phyloP scores from a whole-genome alignment of 2,113 vertebrate species.

The Pseudolaguvia tuberculata region DNA sequence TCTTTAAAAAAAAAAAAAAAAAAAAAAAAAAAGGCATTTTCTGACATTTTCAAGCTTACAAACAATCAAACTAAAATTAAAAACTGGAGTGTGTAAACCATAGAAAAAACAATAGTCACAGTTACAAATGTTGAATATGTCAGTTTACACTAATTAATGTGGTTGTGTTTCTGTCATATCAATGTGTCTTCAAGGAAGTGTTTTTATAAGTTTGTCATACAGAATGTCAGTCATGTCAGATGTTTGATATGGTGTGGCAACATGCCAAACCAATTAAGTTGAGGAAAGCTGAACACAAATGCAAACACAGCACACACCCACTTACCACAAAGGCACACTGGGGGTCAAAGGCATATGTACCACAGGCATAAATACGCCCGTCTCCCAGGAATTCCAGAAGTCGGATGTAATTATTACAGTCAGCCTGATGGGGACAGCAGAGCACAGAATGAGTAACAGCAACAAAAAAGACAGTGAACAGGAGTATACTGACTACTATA shows the following conservation, averaged over 20 bases:
- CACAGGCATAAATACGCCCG: constrained; percentile 76
- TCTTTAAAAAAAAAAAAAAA: constrained; percentile 55
- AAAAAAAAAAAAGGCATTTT: neutral
- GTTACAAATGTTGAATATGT: neutral
- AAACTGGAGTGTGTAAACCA: neutral
- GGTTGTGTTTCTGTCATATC: neutral
- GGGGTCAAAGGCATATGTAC: constrained; percentile 84
- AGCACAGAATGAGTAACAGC: constrained; percentile 38
- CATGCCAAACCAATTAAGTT: constrained; percentile 28
- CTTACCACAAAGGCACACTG: constrained; percentile 83
- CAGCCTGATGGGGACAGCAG: constrained; percentile 67
- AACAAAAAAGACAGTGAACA: too few relatives aligned
- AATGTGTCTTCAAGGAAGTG: neutral
- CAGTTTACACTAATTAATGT: neutral
- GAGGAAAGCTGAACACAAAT: constrained; percentile 1
- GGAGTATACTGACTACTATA: too few relatives aligned
- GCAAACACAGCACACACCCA: constrained; percentile 31
- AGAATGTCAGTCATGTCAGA: constrained; percentile 2
- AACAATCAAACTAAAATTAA: neutral
- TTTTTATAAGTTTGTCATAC: constrained; percentile 19
- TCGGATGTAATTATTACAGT: constrained; percentile 84
- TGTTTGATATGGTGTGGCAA: constrained; percentile 33
- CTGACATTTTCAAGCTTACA: neutral
- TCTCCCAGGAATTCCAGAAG: constrained; percentile 74
- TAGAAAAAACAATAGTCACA: neutral